These are phyloP conservation scores for Lepidocyrtinus sp. DNA, from an alignment of 2,888 invertebrate genomes.

Conservation along the genomic window DNA sequence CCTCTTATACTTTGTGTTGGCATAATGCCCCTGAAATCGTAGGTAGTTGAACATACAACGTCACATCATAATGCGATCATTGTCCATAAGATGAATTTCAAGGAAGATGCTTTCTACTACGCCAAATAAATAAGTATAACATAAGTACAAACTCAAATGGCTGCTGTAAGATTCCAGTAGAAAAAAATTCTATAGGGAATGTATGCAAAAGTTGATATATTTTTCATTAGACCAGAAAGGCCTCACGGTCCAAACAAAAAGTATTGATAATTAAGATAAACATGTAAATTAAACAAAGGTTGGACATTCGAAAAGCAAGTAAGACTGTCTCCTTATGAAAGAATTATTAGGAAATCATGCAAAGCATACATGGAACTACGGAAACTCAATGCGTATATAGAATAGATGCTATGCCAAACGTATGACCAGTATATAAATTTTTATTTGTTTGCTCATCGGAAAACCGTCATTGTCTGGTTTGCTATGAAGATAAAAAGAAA, in stretches of 20 bases:
- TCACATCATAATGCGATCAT: not conserved
- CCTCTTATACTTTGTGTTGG: not conserved
- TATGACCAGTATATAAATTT: not conserved
- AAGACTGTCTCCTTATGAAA: not conserved
- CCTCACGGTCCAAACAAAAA: slow-evolving; percentile 15
- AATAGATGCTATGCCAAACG: too few relatives aligned
- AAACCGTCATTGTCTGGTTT: not conserved
- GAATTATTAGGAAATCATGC: slow-evolving; percentile 42
- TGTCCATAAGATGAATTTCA: too few relatives aligned
- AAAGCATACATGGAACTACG: not conserved
- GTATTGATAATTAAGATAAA: slow-evolving; percentile 54
- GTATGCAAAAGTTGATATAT: too few relatives aligned
- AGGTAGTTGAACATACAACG: too few relatives aligned
- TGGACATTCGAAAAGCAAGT: not conserved
- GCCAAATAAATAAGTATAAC: too few relatives aligned
- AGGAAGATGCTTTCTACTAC: too few relatives aligned
- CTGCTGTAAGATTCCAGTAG: too few relatives aligned
- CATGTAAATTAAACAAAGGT: slow-evolving; percentile 51
- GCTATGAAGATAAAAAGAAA: not conserved
- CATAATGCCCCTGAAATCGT: slow-evolving; percentile 9
- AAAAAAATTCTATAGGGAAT: too few relatives aligned
- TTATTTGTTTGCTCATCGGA: slow-evolving; percentile 7
- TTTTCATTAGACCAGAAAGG: slow-evolving; percentile 26
- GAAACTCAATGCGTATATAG: too few relatives aligned
- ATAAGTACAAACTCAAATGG: too few relatives aligned